These are phyloP conservation scores for Parauchenoglanis punctatus DNA, from an alignment of 2,797 vertebrate genomes.

Conservation along the genomic window DNA sequence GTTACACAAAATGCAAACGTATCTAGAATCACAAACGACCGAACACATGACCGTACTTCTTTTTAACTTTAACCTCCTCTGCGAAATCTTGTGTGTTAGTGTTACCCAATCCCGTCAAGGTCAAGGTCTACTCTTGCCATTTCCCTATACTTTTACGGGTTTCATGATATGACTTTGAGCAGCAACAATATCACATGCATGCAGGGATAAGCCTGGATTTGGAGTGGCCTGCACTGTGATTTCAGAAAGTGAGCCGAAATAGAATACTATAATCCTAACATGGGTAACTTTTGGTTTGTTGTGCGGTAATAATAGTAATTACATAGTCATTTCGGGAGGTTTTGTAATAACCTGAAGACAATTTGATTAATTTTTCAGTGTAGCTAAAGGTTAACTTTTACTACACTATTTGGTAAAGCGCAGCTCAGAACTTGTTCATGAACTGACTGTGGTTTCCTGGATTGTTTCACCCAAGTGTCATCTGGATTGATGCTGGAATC, in stretches of 20 bases:
- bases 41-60: neutral
- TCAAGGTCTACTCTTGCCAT: neutral
- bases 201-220: neutral
- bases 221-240: neutral
- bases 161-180: neutral
- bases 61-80: neutral
- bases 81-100: too few relatives aligned
- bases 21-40: too few relatives aligned
- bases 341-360: neutral
- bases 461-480: conserved; percentile 18
- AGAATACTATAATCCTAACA: neutral
- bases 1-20: neutral
- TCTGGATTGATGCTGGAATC: neutral
- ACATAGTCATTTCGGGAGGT: neutral
- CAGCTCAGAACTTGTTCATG: neutral
- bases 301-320: neutral
- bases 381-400: neutral
- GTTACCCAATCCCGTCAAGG: neutral
- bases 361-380: neutral
- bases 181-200: neutral
- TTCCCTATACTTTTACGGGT: neutral
- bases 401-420: neutral
- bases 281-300: neutral
- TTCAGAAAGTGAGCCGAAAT: neutral
- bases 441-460: neutral